Percentiles rank a stretch among this genome's conserved stretches.
phyloP scores from a whole-genome alignment of 2,888 invertebrate species.

The Drosophila greeni region DNA sequence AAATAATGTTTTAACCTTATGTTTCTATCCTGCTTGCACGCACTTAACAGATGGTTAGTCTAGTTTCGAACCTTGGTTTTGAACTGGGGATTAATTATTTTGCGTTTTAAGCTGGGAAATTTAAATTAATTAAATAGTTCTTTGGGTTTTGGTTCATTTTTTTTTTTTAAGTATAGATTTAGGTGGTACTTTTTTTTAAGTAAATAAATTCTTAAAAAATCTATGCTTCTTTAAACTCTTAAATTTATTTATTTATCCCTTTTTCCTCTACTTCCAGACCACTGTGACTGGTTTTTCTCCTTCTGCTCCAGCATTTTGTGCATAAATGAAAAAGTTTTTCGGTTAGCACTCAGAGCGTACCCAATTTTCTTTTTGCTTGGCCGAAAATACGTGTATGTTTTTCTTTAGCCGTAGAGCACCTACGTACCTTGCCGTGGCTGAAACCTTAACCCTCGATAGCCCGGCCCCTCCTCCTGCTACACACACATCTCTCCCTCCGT shows the following conservation, averaged over 20 bases:
- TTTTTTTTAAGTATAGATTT: no score
- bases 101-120: neutral
- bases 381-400: slow-evolving; percentile 72
- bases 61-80: neutral
- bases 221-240: neutral
- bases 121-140: neutral
- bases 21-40: neutral
- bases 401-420: slow-evolving; percentile 62
- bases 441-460: slow-evolving; percentile 33
- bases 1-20: neutral
- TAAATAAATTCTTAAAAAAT: no score
- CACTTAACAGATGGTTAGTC: neutral
- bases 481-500: slow-evolving; percentile 23
- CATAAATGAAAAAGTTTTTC: slow-evolving; percentile 70
- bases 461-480: slow-evolving; percentile 1
- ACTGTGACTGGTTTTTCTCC: slow-evolving; percentile 39
- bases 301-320: slow-evolving; percentile 48
- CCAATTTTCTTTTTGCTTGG: slow-evolving; percentile 70
- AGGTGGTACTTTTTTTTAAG: no score
- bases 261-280: neutral
- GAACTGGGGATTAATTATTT: no score
- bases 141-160: neutral
- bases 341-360: slow-evolving; percentile 70
- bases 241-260: neutral
- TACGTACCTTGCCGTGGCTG: slow-evolving; percentile 27